Evolutionary conservation across 1,140 invertebrate species (phyloP).

Genomic region (Drosophila nannoptera): DNA sequence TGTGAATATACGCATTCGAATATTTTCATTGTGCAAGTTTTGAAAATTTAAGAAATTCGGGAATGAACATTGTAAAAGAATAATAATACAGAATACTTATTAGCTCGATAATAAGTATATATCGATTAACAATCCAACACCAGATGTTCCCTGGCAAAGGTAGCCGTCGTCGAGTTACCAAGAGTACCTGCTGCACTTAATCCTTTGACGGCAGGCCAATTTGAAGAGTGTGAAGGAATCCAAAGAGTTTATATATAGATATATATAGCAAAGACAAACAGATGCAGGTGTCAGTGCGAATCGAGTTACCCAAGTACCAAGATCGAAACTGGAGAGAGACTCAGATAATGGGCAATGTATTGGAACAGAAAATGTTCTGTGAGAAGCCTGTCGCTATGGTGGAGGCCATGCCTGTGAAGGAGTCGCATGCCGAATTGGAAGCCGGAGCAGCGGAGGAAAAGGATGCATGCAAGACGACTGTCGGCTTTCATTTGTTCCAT

Average conservation of each 20-base stretch:
- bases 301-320: slow-evolving; percentile 27
- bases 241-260: slow-evolving; percentile 1
- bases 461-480: slow-evolving; percentile 16
- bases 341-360: slow-evolving; percentile 50
- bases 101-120: background rate
- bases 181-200: background rate
- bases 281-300: slow-evolving; percentile 53
- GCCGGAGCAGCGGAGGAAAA: background rate
- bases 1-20: background rate
- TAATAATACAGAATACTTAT: background rate
- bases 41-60: background rate
- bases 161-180: background rate
- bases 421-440: background rate
- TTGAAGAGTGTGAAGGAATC: too few species aligned
- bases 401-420: background rate
- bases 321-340: background rate
- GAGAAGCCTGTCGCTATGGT: slow-evolving; percentile 32
- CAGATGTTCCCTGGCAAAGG: slow-evolving; percentile 8
- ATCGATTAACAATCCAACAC: slow-evolving; percentile 41
- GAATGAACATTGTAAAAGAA: background rate
- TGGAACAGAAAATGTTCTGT: slow-evolving; percentile 37
- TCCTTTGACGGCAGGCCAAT: background rate
- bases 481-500: slow-evolving; percentile 50
- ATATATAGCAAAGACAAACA: slow-evolving; percentile 20
- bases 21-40: too few species aligned